Conservation (phyloP, 2,797 vertebrate genomes). For the Acrocephalus scirpaceus region DNA sequence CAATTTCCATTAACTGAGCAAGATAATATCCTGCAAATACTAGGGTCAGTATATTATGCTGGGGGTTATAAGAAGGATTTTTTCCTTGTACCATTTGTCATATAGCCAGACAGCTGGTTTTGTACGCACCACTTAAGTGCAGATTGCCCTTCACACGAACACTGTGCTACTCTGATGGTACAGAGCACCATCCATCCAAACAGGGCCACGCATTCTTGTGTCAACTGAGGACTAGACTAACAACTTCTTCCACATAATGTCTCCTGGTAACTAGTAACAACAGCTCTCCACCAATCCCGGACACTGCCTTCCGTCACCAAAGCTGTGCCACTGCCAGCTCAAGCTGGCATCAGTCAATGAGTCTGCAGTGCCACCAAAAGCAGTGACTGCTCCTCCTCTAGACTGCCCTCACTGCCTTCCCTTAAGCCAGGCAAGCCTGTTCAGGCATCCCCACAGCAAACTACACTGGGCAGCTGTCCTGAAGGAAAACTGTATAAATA, state of each 20-base stretch:
- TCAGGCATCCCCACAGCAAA: not conserved
- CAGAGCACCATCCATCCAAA: not conserved
- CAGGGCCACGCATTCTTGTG: not conserved
- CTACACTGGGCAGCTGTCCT: not conserved
- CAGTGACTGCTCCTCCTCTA: not conserved
- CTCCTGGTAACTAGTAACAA: not conserved
- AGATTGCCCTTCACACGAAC: not conserved
- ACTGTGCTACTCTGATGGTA: not conserved
- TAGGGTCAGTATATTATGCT: not conserved
- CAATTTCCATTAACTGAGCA: not conserved
- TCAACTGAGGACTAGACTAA: not conserved
- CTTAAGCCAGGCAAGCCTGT: not conserved
- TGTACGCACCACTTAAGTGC: not conserved
- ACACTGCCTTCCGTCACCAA: not conserved
- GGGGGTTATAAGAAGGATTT: not conserved
- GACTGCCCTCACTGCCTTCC: not conserved
- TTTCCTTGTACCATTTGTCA: not conserved
- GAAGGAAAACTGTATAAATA: not conserved
- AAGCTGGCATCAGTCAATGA: not conserved
- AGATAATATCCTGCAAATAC: not conserved
- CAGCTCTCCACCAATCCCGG: not conserved
- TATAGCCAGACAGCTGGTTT: not conserved
- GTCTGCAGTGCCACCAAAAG: not conserved
- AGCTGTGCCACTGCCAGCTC: not conserved
- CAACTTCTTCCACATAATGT: not conserved